Conservation (phyloP, 2,888 invertebrate species). For the Drosophila rellima region DNA sequence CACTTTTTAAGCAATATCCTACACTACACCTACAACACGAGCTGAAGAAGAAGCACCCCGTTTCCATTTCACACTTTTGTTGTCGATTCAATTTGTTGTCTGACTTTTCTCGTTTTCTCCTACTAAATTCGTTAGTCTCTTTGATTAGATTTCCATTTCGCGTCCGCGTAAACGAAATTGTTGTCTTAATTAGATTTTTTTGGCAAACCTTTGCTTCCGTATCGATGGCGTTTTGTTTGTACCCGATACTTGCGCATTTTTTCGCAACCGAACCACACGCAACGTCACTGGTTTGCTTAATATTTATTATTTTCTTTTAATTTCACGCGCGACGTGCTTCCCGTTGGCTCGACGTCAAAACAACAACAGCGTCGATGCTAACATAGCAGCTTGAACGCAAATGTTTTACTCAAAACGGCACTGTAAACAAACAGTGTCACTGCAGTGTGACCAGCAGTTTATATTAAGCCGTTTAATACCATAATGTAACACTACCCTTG, state of each 20-base stretch:
- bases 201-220: slow-evolving; percentile 15
- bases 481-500: neutral
- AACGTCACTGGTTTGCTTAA: slow-evolving; percentile 34
- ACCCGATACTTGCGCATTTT: slow-evolving; percentile 27
- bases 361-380: slow-evolving; percentile 42
- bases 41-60: slow-evolving; percentile 38
- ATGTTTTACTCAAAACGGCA: slow-evolving; percentile 39
- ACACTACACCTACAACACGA: slow-evolving; percentile 35
- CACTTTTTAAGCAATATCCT: slow-evolving; percentile 56
- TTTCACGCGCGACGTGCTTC: slow-evolving; percentile 49
- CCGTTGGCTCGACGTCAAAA: slow-evolving; percentile 49
- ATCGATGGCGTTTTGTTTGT: slow-evolving; percentile 15
- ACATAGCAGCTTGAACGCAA: slow-evolving; percentile 31
- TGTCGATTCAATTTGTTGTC: slow-evolving; percentile 23
- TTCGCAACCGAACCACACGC: slow-evolving; percentile 35
- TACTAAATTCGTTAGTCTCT: slow-evolving; percentile 32
- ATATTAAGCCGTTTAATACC: slow-evolving; percentile 3
- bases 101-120: slow-evolving; percentile 36
- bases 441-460: slow-evolving; percentile 30
- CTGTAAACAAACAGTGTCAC: slow-evolving; percentile 12
- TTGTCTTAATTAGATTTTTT: slow-evolving; percentile 31
- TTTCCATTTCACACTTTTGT: slow-evolving; percentile 61
- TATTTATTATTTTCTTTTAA: slow-evolving; percentile 32
- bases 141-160: slow-evolving; percentile 43
- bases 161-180: slow-evolving; percentile 35